A percentile compares a stretch with the other conserved stretches of the same genome.
Conservation (phyloP, 2,113 vertebrate genomes). For the Neomonachus schauinslandi region DNA sequence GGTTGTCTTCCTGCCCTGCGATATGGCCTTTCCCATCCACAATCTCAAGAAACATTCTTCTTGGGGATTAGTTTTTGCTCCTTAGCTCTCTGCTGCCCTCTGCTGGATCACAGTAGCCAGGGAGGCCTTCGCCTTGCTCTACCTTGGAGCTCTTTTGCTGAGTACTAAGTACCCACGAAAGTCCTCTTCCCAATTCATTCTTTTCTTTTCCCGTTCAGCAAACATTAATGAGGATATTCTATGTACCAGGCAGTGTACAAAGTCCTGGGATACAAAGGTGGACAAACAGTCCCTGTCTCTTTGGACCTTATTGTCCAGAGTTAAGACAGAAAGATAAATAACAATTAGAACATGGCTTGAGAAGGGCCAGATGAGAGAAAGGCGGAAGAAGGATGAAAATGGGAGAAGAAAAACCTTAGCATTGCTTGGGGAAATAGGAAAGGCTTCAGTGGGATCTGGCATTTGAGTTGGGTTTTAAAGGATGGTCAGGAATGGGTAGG, state of each 20-base stretch:
- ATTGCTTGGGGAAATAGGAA: neutral
- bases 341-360: neutral
- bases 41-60: neutral
- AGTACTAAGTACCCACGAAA: neutral
- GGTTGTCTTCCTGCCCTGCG: neutral
- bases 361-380: neutral
- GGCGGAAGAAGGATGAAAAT: neutral
- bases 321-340: neutral
- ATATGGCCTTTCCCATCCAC: neutral
- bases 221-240: neutral
- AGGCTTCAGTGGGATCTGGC: neutral
- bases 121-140: neutral
- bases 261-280: neutral
- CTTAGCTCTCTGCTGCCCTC: slow-evolving; percentile 31
- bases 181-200: neutral
- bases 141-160: neutral
- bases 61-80: neutral
- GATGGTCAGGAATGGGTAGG: neutral
- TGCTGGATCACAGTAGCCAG: neutral
- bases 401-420: neutral
- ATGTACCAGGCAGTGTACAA: neutral
- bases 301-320: neutral
- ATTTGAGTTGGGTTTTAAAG: slow-evolving; percentile 30
- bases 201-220: neutral
- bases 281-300: neutral